Conservation (phyloP, 2,888 invertebrate species). For the Xanthia icteritia region DNA sequence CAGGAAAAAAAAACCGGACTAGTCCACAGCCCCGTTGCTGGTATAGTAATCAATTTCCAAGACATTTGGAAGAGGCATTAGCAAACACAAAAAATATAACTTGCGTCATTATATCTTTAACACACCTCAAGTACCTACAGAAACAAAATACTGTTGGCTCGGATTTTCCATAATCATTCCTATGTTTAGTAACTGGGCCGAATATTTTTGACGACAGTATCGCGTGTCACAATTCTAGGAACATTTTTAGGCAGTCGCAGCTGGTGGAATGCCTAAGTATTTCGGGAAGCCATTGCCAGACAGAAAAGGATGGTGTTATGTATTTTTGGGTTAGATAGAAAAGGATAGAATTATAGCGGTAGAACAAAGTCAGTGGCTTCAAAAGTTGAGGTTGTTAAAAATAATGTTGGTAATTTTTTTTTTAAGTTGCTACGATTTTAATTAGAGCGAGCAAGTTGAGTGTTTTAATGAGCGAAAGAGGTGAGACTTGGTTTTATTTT, state of each 20-base stretch:
- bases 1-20: neutral
- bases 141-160: slow-evolving; percentile 15
- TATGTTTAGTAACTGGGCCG: slow-evolving; percentile 25
- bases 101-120: slow-evolving; percentile 42
- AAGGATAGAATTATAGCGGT: slow-evolving; percentile 20
- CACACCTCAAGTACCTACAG: slow-evolving; percentile 19
- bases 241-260: slow-evolving; percentile 38
- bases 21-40: neutral
- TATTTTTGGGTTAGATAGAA: slow-evolving; percentile 1
- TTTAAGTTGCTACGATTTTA: slow-evolving; percentile 11
- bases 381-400: slow-evolving; percentile 13
- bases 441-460: slow-evolving; percentile 21
- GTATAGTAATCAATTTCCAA: slow-evolving; percentile 24
- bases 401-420: slow-evolving; percentile 12
- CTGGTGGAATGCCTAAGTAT: slow-evolving; percentile 47
- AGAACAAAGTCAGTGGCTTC: slow-evolving; percentile 21
- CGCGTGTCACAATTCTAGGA: slow-evolving; percentile 55
- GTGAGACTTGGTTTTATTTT: slow-evolving; percentile 5
- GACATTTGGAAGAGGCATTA: slow-evolving; percentile 38
- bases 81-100: neutral
- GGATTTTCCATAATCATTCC: neutral
- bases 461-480: slow-evolving; percentile 39
- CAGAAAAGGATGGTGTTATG: slow-evolving; percentile 43
- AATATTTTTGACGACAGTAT: slow-evolving; percentile 45
- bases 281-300: slow-evolving; percentile 53